Evolutionary conservation across 2,113 vertebrate species (phyloP), one percentile per base, ranked within the genome.

Genomic region (Struthidea cinerea): DNA sequence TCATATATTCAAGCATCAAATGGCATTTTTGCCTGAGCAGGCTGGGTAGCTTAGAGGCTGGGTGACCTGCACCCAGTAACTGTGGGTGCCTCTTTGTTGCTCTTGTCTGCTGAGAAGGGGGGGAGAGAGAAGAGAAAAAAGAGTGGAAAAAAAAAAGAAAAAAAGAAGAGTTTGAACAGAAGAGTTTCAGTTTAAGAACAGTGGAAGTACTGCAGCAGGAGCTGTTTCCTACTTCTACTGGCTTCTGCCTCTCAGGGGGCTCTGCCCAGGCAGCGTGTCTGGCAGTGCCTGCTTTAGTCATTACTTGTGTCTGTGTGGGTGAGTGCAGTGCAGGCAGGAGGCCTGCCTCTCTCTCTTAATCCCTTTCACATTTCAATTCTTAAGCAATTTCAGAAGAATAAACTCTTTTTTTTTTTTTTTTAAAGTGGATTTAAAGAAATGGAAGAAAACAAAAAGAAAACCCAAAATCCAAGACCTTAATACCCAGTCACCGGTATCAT

Each of bases 341-440:
- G 24, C 13, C 37, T 93, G 78, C 9, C 17, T 69, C 56, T 64
- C 15, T 64, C 60, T 71, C 70, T 73, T 41, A 64, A 84, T 65
- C 65, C 57, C 23, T 42, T 61, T 78, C 64, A 53, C 32, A 7
- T 78, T 78, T 84, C 32, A 49, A 18, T 87, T 87, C 74, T 82
- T 92, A 69, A 89, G 28, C 49, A 68, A 30, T 87, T 92, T 91
- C 73, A 73, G 74, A 75, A 84, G 33, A 89, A 76, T 53, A 79
- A 18, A 21, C 2, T 49, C 1, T 50, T 75, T 50, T 55, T 63
- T 21, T 24, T 32, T n/a, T 20, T 18, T 69, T 50, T 18, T 26
- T 7, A n/a, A 52, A 90, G 33, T 74, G 44, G 22, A 46, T 84
- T 89, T 87, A 68, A 89, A 75, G 69, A 85, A 90, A 85, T 21